Base-by-base conservation (phyloP, 2,888 invertebrate genomes). In the Hetaerina titia region DNA sequence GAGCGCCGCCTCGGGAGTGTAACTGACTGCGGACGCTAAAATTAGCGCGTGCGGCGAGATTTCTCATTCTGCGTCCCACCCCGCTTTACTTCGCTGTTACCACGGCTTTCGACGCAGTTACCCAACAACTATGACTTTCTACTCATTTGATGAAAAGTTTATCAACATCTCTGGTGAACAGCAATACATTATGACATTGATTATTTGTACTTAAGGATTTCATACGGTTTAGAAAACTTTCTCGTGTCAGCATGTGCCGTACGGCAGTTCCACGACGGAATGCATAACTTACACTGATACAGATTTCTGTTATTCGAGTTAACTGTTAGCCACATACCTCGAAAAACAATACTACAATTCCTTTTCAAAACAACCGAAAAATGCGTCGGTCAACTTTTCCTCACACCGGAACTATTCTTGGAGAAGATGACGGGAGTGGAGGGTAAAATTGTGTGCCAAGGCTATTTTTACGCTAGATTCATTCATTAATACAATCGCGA, bases 1-100 rank as follows among this genome's bases (percentile, higher is more conserved):
- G 89, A n/a, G n/a, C 64, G 69, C 17, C 64, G 64, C 64, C 69
- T 69, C 15, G 92, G 25, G 92, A 22, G 74, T 92, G 69, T 92
- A 92, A 69, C 92, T 69, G 92, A 64, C 64, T 45, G 63, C 63
- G 45, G 69, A 74, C 19, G 64, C 92, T 92, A 92, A 69, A 69
- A 74, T 31, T 92, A 92, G 56, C n/a, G n/a, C n/a, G 22, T 17
- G 15, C 56, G 22, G 69, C 15, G 69, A 92, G 69, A 56, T 57
- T 92, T 92, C 69, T 60, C 90, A 22, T 22, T 69, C 45, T 25
- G 56, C 56, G 69, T 69, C 92, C 92, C 69, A 69, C 92, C 45
- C 69, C 92, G 56, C 31, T 69, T 92, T 81, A 81, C 25, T 15
- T 2, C 81, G 81, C 81, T 81, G 81, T 31, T 81, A 81, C 31